These are phyloP conservation scores for Dendrolimus punctatus DNA, from an alignment of 1,140 invertebrate species.

Conservation along the genomic window DNA sequence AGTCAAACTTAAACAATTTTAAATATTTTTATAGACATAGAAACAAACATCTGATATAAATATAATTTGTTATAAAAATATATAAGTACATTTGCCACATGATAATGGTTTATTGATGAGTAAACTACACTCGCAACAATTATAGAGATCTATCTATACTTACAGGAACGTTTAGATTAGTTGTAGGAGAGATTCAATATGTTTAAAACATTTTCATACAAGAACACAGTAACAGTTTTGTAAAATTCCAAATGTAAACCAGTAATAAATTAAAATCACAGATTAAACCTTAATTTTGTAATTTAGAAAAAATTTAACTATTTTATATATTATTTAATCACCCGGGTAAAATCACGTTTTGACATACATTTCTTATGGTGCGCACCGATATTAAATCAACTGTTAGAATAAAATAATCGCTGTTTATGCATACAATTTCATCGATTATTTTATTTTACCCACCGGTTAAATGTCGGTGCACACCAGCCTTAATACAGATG, in stretches of 20 bases:
- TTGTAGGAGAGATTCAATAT: slow-evolving; percentile 51
- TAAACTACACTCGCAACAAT: slow-evolving; percentile 54
- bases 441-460: too few relatives aligned
- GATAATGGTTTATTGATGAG: slow-evolving; percentile 10
- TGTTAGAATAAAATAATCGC: too few relatives aligned
- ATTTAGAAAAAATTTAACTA: slow-evolving; percentile 6
- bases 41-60: background rate
- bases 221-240: too few relatives aligned
- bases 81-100: slow-evolving; percentile 1
- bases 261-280: slow-evolving; percentile 68
- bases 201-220: slow-evolving; percentile 9
- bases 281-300: slow-evolving; percentile 59
- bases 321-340: too few relatives aligned
- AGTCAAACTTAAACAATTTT: too few relatives aligned
- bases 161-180: slow-evolving; percentile 66
- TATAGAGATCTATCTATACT: slow-evolving; percentile 68
- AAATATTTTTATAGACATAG: too few relatives aligned
- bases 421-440: too few relatives aligned
- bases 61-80: background rate
- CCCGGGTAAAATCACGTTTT: too few relatives aligned
- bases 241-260: slow-evolving; percentile 33
- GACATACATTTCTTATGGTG: too few relatives aligned
- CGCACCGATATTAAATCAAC: too few relatives aligned
- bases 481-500: too few relatives aligned
- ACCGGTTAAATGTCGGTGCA: too few relatives aligned